phyloP scores from a whole-genome alignment of 2,797 vertebrate species.

The Lerista edwardsae region DNA sequence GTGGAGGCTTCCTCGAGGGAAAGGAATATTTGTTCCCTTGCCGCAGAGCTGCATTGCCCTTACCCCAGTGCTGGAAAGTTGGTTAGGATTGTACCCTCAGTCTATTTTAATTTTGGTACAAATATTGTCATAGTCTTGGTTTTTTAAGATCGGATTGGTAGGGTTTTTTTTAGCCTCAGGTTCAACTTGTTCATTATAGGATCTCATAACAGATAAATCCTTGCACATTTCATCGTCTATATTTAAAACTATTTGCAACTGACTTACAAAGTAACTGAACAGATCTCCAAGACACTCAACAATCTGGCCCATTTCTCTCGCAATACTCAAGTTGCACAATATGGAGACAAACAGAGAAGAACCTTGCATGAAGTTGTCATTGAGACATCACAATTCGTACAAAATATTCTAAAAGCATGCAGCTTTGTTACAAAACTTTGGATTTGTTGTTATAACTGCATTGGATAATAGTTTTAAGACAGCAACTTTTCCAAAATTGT shows the following conservation, averaged over 20 bases:
- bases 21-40: too few species aligned
- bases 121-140: neutral
- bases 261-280: neutral
- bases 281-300: neutral
- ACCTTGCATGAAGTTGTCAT: neutral
- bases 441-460: neutral
- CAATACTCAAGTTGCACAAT: neutral
- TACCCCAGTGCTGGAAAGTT: too few species aligned
- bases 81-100: neutral
- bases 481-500: slow-evolving; percentile 25
- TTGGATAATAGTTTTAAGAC: neutral
- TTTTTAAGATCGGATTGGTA: neutral
- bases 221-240: neutral
- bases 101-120: neutral
- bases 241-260: neutral
- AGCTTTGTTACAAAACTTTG: neutral
- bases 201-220: neutral
- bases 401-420: neutral
- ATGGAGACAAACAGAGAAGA: neutral
- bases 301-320: neutral
- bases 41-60: too few species aligned
- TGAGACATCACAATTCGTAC: neutral
- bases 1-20: too few species aligned
- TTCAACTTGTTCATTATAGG: neutral
- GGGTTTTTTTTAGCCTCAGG: neutral